Evolutionary conservation across 2,888 invertebrate genomes (phyloP).

Genomic region (Noctua janthina): DNA sequence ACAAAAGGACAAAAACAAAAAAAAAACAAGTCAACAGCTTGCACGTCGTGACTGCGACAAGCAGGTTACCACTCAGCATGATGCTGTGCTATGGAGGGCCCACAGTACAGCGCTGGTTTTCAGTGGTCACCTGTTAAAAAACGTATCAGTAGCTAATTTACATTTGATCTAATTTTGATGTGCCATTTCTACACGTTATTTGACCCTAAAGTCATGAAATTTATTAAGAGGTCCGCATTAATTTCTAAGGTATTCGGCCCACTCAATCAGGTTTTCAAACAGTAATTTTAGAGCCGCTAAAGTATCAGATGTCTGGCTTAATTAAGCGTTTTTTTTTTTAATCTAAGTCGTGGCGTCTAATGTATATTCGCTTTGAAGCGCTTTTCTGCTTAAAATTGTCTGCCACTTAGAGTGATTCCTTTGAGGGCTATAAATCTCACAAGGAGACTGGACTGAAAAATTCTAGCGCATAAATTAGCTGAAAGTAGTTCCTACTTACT

Average conservation of each 20-base stretch:
- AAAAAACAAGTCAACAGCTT: no score
- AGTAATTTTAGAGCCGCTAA: constrained; percentile 33
- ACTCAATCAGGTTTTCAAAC: constrained; percentile 39
- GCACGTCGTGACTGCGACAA: no score
- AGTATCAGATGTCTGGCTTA: constrained; percentile 40
- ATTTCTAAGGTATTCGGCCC: constrained; percentile 36
- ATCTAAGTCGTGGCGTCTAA: constrained; percentile 18
- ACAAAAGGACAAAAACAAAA: no score
- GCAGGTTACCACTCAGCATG: no score
- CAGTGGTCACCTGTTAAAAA: no score
- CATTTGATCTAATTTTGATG: neutral
- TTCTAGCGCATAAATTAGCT: constrained; percentile 43
- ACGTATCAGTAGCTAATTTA: neutral
- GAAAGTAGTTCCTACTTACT: constrained; percentile 12
- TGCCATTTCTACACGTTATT: neutral
- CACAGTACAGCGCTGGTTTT: no score
- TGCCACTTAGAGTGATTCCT: constrained; percentile 56
- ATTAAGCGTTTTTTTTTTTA: constrained; percentile 42
- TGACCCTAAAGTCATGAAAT: no score
- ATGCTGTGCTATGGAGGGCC: no score
- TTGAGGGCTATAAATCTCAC: constrained; percentile 59
- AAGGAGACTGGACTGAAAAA: constrained; percentile 37
- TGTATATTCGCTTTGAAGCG: constrained; percentile 24
- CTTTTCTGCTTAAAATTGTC: constrained; percentile 48
- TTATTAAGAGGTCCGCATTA: constrained; percentile 2